Evolutionary conservation across 35 echinoderm and acorn worm species (phyloP), one percentile per base, ranked within the genome.

Genomic region (Amphiura filiformis): DNA sequence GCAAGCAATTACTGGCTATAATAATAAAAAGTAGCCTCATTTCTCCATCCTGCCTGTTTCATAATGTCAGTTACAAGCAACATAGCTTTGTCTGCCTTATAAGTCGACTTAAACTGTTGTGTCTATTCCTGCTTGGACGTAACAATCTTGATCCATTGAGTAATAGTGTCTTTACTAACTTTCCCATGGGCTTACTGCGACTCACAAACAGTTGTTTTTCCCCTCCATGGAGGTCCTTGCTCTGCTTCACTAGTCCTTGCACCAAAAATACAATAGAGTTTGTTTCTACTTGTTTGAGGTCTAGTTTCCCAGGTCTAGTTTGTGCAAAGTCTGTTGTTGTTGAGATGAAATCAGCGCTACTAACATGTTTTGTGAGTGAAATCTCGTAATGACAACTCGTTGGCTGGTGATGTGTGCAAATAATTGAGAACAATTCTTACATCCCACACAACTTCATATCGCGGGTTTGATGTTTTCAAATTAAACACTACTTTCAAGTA

Each of bases 401-500:
- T 14, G 31, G 49, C 82, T 20, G 77, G 84, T 26, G 76, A 84
- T 30, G 31, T 76, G 14, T 36, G 32, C 28, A 93, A 76, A 47
- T 93, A 90, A 36, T 83, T 44, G 13, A 93, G 80, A 34, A 89
- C 87, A 39, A 44, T 81, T 22, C 56, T 90, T 32, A 90, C 84
- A 70, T 93, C 87, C 92, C 92, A 93, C 30, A 90, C 82, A 47
- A 14, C 12, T 26, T 39, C 22, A 31, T 86, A 91, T 39, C 83
- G 76, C 70, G 56, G 81, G 14, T 38, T 75, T 22, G 91, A 82
- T 31, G 91, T 80, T 77, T 65, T 47, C 20, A 87, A 34, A 38
- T 89, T 88, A 85, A 83, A 97, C 15, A 90, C 84, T 13, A 91
- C 91, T 81, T 77, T 90, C 83, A 87, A 38, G 80, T 93, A 97